Base-by-base conservation (phyloP, 1,140 invertebrate species). In the Drosophila pseudoobscura region DNA sequence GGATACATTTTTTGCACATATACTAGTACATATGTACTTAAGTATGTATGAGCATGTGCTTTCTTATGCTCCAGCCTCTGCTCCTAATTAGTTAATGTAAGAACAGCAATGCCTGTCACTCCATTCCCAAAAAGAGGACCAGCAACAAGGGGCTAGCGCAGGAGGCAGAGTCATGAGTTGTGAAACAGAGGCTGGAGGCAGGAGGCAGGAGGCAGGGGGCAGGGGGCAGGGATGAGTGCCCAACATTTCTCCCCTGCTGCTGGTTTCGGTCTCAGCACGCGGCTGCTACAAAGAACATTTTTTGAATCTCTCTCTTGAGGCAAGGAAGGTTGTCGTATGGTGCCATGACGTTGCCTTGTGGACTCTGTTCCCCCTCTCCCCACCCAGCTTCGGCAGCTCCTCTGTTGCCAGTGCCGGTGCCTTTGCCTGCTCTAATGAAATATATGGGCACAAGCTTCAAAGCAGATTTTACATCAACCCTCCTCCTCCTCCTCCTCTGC, bases 1-100 rank as follows among this genome's bases (percentile, higher is more conserved):
- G 29, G 0, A 31, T 8, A 9, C 8, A 31, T 31, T 9, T 31
- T 31, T 31, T 8, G 20, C 31, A 31, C 9, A 9, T 1, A 7
- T 7, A 7, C 24, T 0, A 29, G 29, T 29, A 29, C 7, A 29
- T 7, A 29, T 7, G 47, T 46, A 11, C 11, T 8, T 11, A 43
- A 17, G 31, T 53, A 44, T 66, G 51, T 64, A 52, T 63, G 59
- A 6, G 29, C 39, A 15, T 29, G 35, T 47, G 35, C 22, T 47
- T 62, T n/a, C 44, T 35, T 43, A 15, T 17, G 24, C 9, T 8
- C 6, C 51, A 5, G n/a, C 20, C n/a, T 13, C 51, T 56, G 82
- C 60, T 65, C 63, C 63, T 85, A 87, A 85, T 85, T 85, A 85
- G 77, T 87, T 85, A 82, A 85, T 85, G 80, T 87, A 71, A 66